A percentile compares a stretch with the other conserved stretches of the same genome.
These are phyloP conservation scores for Sesamia nonagrioides DNA, from an alignment of 1,140 invertebrate species.

Conservation along the genomic window DNA sequence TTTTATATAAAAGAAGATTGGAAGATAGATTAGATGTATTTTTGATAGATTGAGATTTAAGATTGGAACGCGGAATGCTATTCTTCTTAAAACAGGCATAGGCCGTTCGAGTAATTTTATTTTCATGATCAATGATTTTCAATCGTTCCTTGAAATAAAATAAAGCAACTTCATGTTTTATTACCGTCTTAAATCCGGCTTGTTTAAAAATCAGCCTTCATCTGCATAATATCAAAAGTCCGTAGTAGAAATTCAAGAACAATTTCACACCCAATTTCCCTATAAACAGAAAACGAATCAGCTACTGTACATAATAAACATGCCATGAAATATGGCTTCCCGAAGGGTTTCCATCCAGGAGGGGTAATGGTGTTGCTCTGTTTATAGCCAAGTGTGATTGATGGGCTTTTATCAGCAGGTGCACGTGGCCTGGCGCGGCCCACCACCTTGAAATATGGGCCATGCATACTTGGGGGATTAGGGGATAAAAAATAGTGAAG, in stretches of 20 bases:
- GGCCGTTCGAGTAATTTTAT: background rate
- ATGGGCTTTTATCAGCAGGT: conserved; percentile 76
- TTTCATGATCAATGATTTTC: no score
- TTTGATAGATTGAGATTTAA: no score
- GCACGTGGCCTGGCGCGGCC: conserved; percentile 54
- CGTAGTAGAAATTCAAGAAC: background rate
- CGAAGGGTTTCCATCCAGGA: conserved; percentile 47
- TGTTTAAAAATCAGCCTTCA: background rate
- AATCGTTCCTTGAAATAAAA: background rate
- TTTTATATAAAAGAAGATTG: no score
- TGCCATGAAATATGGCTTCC: conserved; percentile 69
- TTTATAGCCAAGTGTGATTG: conserved; percentile 81
- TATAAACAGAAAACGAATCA: conserved; percentile 7
- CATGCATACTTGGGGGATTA: conserved; percentile 70
- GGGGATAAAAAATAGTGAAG: conserved; percentile 46
- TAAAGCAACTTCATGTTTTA: background rate
- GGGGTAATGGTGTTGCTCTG: conserved; percentile 56
- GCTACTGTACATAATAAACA: conserved; percentile 35
- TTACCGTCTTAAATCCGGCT: background rate
- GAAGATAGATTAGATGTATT: no score
- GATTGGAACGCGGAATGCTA: no score
- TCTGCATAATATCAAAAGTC: background rate
- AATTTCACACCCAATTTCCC: conserved; percentile 24
- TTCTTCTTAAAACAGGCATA: background rate
- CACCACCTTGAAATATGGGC: conserved; percentile 65